These are phyloP conservation scores for Battus philenor DNA, from an alignment of 1,140 invertebrate genomes.

Conservation along the genomic window DNA sequence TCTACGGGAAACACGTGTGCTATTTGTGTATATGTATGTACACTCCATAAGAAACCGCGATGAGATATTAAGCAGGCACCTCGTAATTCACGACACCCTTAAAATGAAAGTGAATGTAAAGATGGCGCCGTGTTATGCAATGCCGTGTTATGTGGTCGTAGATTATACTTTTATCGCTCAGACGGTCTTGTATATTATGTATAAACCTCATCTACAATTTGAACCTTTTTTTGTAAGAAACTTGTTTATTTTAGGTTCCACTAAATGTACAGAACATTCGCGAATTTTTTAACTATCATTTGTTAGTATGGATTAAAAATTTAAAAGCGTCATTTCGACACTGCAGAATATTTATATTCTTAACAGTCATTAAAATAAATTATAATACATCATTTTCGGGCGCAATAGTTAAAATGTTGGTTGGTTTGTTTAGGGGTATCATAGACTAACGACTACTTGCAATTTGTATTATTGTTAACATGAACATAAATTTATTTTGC, in stretches of 20 bases:
- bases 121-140: conserved; percentile 15
- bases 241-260: no score
- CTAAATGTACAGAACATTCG: no score
- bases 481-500: no score
- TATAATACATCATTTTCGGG: conserved; percentile 3
- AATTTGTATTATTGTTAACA: no score
- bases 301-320: no score
- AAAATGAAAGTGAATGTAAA: conserved; percentile 39
- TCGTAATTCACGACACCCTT: conserved; percentile 30
- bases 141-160: conserved; percentile 19
- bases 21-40: conserved; percentile 34
- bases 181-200: neutral
- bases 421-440: conserved; percentile 7
- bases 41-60: conserved; percentile 22
- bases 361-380: conserved; percentile 8
- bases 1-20: conserved; percentile 20
- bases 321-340: no score
- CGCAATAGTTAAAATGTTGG: conserved; percentile 3
- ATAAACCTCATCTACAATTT: no score
- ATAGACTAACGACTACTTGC: no score
- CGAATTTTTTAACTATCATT: no score
- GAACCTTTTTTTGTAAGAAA: no score
- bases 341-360: no score
- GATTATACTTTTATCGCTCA: conserved; percentile 11
- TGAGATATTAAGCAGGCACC: conserved; percentile 30